Conservation (phyloP, 2,113 vertebrate genomes). For the Tetraodon nigroviridis region DNA sequence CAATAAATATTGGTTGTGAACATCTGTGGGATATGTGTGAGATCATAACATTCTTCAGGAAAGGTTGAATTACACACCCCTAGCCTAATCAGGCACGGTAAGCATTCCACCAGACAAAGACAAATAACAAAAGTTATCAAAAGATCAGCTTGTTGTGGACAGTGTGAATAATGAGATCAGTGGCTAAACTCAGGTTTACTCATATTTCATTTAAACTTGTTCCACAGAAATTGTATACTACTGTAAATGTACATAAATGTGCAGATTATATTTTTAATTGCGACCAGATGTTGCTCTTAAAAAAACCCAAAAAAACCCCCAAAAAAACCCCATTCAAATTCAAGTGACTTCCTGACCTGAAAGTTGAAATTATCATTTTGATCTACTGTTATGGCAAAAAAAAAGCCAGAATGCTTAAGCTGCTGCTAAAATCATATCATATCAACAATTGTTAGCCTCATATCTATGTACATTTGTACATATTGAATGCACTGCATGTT, state of each 20-base stretch:
- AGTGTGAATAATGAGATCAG: slow-evolving; percentile 21
- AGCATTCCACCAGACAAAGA: slow-evolving; percentile 36
- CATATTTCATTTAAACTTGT: slow-evolving; percentile 72
- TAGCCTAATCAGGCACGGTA: slow-evolving; percentile 38
- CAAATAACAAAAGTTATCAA: slow-evolving; percentile 24
- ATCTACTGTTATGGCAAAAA: slow-evolving; percentile 60
- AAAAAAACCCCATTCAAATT: background rate
- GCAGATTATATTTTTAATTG: slow-evolving; percentile 74
- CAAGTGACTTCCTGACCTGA: slow-evolving; percentile 36
- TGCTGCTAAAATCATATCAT: too few relatives aligned
- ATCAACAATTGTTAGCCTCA: too few relatives aligned
- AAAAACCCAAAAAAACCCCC: slow-evolving; percentile 38
- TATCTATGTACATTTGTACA: too few relatives aligned
- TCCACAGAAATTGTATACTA: slow-evolving; percentile 70
- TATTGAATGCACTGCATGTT: too few relatives aligned
- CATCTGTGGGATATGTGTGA: slow-evolving; percentile 67
- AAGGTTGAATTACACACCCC: slow-evolving; percentile 49
- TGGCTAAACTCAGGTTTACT: slow-evolving; percentile 72
- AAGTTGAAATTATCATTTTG: slow-evolving; percentile 58
- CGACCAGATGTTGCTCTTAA: slow-evolving; percentile 70
- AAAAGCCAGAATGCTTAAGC: too few relatives aligned
- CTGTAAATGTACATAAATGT: slow-evolving; percentile 68
- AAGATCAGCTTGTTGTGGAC: slow-evolving; percentile 10
- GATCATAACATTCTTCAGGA: slow-evolving; percentile 55
- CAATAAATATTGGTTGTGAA: slow-evolving; percentile 64